Conservation (phyloP, 2,888 invertebrate genomes). For the Cephus sareptanus region DNA sequence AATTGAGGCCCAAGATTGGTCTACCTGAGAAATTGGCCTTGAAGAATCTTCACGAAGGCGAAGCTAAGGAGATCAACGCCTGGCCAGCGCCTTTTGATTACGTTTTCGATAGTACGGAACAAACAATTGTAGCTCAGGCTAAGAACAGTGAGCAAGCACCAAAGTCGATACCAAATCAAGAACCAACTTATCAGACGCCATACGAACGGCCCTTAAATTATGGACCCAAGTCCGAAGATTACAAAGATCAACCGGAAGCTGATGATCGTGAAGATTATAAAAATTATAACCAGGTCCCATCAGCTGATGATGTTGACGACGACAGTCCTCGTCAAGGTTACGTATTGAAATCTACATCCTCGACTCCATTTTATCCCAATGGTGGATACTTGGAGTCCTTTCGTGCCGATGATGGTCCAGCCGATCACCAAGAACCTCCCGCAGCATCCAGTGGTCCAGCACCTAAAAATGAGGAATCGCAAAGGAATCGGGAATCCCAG, state of each 20-base stretch:
- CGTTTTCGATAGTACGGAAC: constrained; percentile 45
- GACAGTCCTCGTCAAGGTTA: neutral
- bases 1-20: constrained; percentile 26
- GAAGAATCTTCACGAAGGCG: constrained; percentile 44
- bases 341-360: neutral
- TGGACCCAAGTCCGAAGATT: neutral
- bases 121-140: constrained; percentile 27
- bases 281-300: neutral
- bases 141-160: constrained; percentile 3
- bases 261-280: neutral
- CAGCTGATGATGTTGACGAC: neutral
- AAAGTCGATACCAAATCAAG: neutral
- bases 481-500: neutral
- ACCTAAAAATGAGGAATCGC: neutral
- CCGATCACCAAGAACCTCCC: neutral
- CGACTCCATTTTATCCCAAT: neutral
- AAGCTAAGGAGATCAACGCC: constrained; percentile 40
- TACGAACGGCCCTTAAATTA: neutral
- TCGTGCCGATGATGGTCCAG: neutral
- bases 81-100: constrained; percentile 58
- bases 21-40: constrained; percentile 30
- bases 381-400: neutral
- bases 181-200: neutral
- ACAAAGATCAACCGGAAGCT: neutral
- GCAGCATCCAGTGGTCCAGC: neutral